Evolutionary conservation across 2,888 invertebrate genomes (phyloP).

Genomic region (Coremacera marginata): DNA sequence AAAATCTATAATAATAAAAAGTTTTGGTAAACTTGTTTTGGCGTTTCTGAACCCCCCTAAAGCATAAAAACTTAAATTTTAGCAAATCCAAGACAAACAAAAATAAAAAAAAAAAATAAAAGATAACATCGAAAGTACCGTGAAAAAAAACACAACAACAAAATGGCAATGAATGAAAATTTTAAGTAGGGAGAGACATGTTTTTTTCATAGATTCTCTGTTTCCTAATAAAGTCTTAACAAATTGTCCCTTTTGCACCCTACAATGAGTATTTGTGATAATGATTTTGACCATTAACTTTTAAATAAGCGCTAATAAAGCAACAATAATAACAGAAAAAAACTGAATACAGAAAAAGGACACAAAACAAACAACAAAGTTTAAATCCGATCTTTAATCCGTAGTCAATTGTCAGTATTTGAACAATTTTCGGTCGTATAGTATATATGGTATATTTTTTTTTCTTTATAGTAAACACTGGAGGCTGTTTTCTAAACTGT

Average conservation of each 20-base stretch:
- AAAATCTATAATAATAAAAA: no score
- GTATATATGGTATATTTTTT: no score
- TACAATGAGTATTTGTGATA: constrained; percentile 27
- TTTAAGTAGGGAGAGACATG: background rate
- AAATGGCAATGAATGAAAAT: background rate
- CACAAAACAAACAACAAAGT: background rate
- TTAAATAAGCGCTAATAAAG: constrained; percentile 21
- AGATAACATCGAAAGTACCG: background rate
- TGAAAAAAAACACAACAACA: constrained; percentile 13
- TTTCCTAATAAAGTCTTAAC: background rate
- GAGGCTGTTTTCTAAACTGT: no score
- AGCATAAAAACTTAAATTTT: no score
- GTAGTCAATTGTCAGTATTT: no score
- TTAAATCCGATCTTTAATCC: background rate
- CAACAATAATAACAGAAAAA: constrained; percentile 4
- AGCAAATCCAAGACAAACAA: background rate
- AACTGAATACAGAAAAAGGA: background rate
- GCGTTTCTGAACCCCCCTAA: no score
- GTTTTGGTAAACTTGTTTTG: no score
- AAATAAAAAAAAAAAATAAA: constrained; percentile 2
- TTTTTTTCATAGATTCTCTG: no score
- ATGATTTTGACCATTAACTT: constrained; percentile 42
- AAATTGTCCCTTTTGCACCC: constrained; percentile 36
- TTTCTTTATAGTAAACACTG: no score
- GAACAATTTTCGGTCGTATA: no score